Evolutionary conservation across 2,797 vertebrate genomes (phyloP).

Genomic region (Diceros bicornis): DNA sequence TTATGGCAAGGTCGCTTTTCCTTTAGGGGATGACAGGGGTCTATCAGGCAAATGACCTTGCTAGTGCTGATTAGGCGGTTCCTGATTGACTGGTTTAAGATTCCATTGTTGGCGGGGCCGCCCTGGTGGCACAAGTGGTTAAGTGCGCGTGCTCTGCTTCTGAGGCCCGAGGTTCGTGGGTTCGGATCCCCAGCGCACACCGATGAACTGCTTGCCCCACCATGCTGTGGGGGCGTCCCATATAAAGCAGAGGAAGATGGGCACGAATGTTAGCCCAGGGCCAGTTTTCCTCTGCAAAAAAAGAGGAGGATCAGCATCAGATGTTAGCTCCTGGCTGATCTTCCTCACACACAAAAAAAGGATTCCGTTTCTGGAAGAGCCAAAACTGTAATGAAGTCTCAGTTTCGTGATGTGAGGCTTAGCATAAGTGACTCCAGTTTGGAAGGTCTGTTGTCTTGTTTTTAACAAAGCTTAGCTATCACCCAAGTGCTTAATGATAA

Average conservation of each 20-base stretch:
- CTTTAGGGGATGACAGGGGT: background rate
- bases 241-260: no score
- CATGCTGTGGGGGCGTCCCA: no score
- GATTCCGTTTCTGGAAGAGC: background rate
- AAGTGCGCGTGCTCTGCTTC: no score
- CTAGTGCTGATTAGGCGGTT: background rate
- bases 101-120: background rate
- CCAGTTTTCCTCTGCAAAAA: no score
- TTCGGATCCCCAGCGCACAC: no score
- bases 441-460: background rate
- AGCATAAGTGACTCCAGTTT: background rate
- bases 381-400: background rate
- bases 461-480: background rate
- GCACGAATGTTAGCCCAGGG: no score
- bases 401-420: background rate
- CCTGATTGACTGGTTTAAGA: background rate
- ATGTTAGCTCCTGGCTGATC: no score
- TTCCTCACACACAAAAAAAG: no score
- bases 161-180: no score
- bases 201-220: no score
- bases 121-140: no score
- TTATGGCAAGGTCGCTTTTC: background rate
- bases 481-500: conserved; percentile 21
- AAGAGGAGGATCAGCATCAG: no score
- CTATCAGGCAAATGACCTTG: background rate